Percentiles rank a stretch among this genome's conserved stretches.
Evolutionary conservation across 2,113 vertebrate genomes (phyloP).

Genomic region (Terrapene triunguis): DNA sequence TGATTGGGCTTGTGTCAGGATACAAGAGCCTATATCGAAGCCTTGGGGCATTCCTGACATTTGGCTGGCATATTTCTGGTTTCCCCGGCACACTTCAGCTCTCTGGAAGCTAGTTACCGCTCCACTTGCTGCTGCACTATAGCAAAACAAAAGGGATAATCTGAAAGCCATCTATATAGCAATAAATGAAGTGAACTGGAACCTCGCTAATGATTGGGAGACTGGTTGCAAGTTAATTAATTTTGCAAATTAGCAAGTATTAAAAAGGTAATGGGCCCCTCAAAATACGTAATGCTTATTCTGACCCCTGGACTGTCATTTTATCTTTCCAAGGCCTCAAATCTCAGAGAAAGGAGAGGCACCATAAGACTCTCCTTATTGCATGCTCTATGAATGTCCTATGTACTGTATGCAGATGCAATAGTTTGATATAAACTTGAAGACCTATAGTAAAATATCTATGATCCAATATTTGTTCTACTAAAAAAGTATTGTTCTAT

Average conservation of each 20-base stretch:
- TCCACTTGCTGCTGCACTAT: not conserved
- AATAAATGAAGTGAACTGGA: not conserved
- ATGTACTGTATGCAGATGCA: not conserved
- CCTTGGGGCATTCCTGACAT: not conserved
- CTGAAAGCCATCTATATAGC: not conserved
- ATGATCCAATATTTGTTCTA: not conserved
- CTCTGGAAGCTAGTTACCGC: conserved; percentile 2
- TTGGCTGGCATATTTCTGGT: not conserved
- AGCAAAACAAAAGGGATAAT: not conserved
- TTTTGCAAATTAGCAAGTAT: not conserved
- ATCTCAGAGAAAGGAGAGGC: not conserved
- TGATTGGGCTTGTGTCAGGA: not conserved
- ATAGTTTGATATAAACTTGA: not conserved
- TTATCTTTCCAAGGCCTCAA: not conserved
- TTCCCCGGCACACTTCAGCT: not conserved
- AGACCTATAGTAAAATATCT: not conserved
- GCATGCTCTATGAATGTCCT: not conserved
- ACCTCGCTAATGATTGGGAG: not conserved
- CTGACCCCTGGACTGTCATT: not conserved
- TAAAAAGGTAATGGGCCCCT: not conserved
- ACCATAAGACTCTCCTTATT: not conserved
- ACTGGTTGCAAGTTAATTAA: not conserved
- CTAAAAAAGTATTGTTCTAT: not conserved
- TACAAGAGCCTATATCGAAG: not conserved
- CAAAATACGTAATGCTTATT: not conserved